Evolutionary conservation across 2,888 invertebrate species (phyloP), one percentile per base, ranked within the genome.

Genomic region (Dicranocentrus wangi): DNA sequence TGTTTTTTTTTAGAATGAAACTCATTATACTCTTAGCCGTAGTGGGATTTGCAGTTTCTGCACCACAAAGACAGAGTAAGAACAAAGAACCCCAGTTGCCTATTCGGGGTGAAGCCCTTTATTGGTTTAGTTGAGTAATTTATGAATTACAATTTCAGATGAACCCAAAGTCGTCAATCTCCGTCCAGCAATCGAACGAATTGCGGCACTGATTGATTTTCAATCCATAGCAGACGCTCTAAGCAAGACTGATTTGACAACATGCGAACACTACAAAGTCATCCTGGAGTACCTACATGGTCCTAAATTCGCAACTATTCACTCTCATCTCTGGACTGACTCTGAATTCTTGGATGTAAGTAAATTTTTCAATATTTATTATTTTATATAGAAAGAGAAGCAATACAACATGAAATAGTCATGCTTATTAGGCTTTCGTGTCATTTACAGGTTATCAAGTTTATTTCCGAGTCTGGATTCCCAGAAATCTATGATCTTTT

Each of bases 401-500:
- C n/a, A n/a, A n/a, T n/a, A n/a, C n/a, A n/a, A n/a, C n/a, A 3
- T 47, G 2, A 47, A 7, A 47, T 47, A 47, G 10, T 47, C 43
- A 42, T 39, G 17, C 10, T 65, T 63, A 28, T 28, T 15, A 60
- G 3, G 7, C 17, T 28, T 28, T 63, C 15, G 23, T 28, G n/a
- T 25, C 1, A 15, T 63, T 8, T 63, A 15, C 43, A 65, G 65
- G 39, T 68, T 13, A 47, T 68, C 25, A 43, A 68, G n/a, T 47
- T 68, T 39, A 8, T 51, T 15, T 43, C 47, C 1, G 28, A 68
- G 7, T 43, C 42, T 8, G 68, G 68, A 8, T 21, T 42, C n/a
- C 68, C 68, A 1, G 65, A 65, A 68, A 51, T 68, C 10, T 68
- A 68, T 25, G 68, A 70, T 17, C 23, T 17, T 5, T 27, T 55